Evolutionary conservation across 2,113 vertebrate species (phyloP), one percentile per base, ranked within the genome.

Genomic region (Ageneiosus marmoratus): DNA sequence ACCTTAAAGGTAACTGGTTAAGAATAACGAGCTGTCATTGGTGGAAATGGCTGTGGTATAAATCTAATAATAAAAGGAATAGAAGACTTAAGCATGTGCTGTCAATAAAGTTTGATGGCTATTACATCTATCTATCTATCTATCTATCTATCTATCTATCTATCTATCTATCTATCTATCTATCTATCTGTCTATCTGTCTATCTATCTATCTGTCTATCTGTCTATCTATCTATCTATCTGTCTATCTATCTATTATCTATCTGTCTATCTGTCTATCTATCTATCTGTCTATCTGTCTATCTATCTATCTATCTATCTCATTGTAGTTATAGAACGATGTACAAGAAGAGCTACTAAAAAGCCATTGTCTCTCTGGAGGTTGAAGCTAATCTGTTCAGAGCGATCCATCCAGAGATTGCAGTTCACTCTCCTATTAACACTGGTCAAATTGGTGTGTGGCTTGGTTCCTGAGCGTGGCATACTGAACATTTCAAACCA

Each of bases 351-450:
- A 73, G 79, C 29, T n/a, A 12, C 27, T 55, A n/a, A 79, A n/a
- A 79, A 82, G 86, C 78, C 44, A 77, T 44, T 3, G 7, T 67
- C 77, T 82, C 65, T 73, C 34, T 22, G 41, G 15, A 81, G 63
- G 18, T 16, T 37, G 48, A 56, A 22, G 34, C 37, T 85, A 69
- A 84, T 80, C 83, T 85, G 29, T 58, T 81, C n/a, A 15, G n/a
- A 46, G 72, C 37, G 58, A 79, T 79, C 76, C 58, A n/a, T 67
- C 79, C 37, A 78, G 56, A 77, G 41, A 84, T 79, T 77, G 44
- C 74, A 70, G 53, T 27, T 50, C 58, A 77, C 16, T 32, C 72
- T 63, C 62, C 50, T 46, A 22, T 37, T 76, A 75, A 32, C 29
- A 34, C 62, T 32, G 29, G 27, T 34, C 29, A 15, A 34, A 65